Evolutionary conservation across 2,888 invertebrate species (phyloP).

Genomic region (Carcina quercana): DNA sequence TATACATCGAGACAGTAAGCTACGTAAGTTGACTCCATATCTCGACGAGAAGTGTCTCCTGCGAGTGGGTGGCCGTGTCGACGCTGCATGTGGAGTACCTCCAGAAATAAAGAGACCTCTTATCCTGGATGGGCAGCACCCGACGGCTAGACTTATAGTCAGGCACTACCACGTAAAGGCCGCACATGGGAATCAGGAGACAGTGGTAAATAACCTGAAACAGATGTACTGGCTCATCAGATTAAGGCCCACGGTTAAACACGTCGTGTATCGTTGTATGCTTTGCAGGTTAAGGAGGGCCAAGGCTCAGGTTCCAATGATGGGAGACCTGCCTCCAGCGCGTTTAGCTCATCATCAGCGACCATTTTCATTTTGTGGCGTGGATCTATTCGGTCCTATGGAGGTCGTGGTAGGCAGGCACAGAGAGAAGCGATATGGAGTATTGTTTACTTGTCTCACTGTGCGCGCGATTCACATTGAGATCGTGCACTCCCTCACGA

Average conservation of each 20-base stretch:
- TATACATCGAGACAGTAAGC: constrained; percentile 4
- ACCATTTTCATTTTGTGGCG: constrained; percentile 12
- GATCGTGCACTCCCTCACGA: not conserved
- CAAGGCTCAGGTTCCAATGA: not conserved
- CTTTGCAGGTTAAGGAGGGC: not conserved
- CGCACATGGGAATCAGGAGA: constrained; percentile 5
- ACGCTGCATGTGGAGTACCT: constrained; percentile 5
- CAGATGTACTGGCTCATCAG: constrained; percentile 4
- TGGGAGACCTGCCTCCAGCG: constrained; percentile 15
- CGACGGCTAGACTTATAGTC: constrained; percentile 2
- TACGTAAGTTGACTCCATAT: constrained; percentile 6
- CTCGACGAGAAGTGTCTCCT: constrained; percentile 9
- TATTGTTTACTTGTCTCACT: constrained; percentile 12
- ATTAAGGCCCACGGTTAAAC: constrained; percentile 6
- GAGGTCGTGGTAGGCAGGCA: constrained; percentile 10
- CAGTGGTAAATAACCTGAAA: not conserved
- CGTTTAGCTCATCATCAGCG: constrained; percentile 12
- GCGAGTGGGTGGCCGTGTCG: constrained; percentile 9
- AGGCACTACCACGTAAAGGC: constrained; percentile 8
- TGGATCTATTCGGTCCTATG: constrained; percentile 12
- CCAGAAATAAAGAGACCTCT: constrained; percentile 1
- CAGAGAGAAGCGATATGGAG: constrained; percentile 11
- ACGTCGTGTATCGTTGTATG: not conserved
- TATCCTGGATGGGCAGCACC: constrained; percentile 9
- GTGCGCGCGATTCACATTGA: constrained; percentile 6